Base-by-base conservation (phyloP, 2,888 invertebrate genomes). In the Cheilosia urbana region DNA sequence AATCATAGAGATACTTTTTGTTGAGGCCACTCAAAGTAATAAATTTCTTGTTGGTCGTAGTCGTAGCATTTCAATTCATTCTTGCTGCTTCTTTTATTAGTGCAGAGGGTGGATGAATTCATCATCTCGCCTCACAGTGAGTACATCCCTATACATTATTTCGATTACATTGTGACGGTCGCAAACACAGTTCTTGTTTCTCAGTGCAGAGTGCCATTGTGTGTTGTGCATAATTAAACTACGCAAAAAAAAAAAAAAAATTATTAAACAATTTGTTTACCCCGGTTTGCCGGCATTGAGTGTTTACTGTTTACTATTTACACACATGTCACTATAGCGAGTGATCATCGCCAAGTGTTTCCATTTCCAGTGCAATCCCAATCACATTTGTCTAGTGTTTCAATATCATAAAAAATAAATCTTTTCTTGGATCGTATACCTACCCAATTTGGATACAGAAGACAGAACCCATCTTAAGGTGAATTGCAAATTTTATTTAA, bases 371-470 rank as follows among this genome's bases (percentile, higher is more conserved):
- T 37, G 37, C 34, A 55, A 7, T 55, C 13, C 19, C 34, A 55
- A 13, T 55, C 13, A 13, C 5, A 13, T n/a, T 49, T 58, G 53
- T 19, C 6, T 17, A 34, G 55, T 65, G 17, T 60, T 11, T 45
- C 5, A 21, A n/a, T 30, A 30, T 5, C 30, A 2, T 2, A 7
- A 7, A 21, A 47, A 66, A 19, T 57, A 21, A 24, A 49, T n/a
- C 30, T 3, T 34, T 13, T 24, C 15, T 24, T 17, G 24, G 58
- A 57, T 34, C 57, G 4, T 30, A 11, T 37, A 37, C 5, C 2
- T 37, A 37, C 5, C 2, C 65, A 49, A 76, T 68, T 76, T 76
- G 76, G 76, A 76, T 76, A 76, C 58, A 42, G 42, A 58, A 66
- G 30, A 49, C 5, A 27, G 30, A 68, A 60, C 6, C 37, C 27